Evolutionary conservation across 2,888 invertebrate genomes (phyloP).

Genomic region (Cantharis rustica): DNA sequence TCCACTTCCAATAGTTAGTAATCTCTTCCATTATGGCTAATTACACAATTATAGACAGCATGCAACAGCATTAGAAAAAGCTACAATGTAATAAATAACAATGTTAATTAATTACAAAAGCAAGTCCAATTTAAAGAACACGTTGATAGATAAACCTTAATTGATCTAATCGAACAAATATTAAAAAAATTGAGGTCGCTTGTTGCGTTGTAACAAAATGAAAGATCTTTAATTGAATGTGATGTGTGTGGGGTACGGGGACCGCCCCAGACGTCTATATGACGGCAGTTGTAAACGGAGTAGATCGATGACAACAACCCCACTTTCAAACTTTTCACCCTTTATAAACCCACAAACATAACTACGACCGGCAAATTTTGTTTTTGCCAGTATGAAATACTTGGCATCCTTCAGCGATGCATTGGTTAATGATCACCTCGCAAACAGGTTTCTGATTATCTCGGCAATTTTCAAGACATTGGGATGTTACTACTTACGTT

Average conservation of each 20-base stretch:
- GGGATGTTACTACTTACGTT: neutral
- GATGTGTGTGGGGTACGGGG: conserved; percentile 39
- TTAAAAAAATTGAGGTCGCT: conserved; percentile 29
- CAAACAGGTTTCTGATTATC: neutral
- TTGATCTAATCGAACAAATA: neutral
- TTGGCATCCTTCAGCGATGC: neutral
- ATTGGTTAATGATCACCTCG: neutral
- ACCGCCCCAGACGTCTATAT: conserved; percentile 53
- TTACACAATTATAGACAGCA: neutral
- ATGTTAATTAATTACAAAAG: neutral
- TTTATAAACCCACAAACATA: neutral
- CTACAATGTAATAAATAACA: neutral
- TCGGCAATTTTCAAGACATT: neutral
- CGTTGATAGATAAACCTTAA: neutral
- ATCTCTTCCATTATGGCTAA: neutral
- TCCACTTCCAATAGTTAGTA: neutral
- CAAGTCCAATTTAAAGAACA: neutral
- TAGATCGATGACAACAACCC: conserved; percentile 51
- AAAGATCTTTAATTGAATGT: conserved; percentile 46
- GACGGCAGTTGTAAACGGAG: conserved; percentile 48
- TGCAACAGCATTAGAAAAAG: neutral
- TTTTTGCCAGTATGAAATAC: neutral
- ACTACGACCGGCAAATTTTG: neutral
- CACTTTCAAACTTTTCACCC: conserved; percentile 28
- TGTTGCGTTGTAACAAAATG: conserved; percentile 36